Percentiles rank a stretch among this genome's conserved stretches.
Conservation (phyloP, 2,113 vertebrate genomes). For the Corythaixoides concolor region DNA sequence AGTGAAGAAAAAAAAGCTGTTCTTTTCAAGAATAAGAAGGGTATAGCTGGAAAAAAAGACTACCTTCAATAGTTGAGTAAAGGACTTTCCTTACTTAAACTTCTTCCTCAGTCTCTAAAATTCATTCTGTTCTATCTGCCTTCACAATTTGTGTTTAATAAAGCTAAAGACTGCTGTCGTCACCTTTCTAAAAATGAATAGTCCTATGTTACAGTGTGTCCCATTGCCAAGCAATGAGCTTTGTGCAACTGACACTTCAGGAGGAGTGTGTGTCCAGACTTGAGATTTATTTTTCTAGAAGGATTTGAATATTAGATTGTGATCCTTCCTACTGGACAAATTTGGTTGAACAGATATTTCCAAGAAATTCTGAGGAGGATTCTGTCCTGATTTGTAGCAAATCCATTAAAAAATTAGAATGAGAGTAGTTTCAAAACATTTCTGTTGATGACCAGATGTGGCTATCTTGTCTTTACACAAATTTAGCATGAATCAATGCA, state of each 20-base stretch:
- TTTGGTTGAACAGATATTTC: not conserved
- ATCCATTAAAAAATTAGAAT: not conserved
- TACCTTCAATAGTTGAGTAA: not conserved
- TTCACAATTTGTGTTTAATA: not conserved
- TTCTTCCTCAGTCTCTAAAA: not conserved
- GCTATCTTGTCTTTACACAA: not conserved
- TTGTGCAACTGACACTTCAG: not conserved
- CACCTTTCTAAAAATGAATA: not conserved
- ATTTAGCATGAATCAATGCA: not conserved
- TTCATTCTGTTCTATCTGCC: not conserved
- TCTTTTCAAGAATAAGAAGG: not conserved
- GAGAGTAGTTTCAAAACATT: not conserved
- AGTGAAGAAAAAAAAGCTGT: not conserved
- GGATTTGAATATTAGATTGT: not conserved
- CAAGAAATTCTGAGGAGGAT: not conserved
- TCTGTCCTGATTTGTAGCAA: not conserved
- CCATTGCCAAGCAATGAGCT: not conserved
- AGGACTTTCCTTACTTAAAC: not conserved
- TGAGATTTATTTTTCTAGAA: not conserved
- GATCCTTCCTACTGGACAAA: not conserved
- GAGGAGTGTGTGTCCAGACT: not conserved
- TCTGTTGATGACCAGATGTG: not conserved
- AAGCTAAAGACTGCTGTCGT: not conserved
- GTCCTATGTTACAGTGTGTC: not conserved
- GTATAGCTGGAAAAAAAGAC: not conserved